Evolutionary conservation across 2,113 vertebrate species (phyloP).

Genomic region (Terrapene triunguis): DNA sequence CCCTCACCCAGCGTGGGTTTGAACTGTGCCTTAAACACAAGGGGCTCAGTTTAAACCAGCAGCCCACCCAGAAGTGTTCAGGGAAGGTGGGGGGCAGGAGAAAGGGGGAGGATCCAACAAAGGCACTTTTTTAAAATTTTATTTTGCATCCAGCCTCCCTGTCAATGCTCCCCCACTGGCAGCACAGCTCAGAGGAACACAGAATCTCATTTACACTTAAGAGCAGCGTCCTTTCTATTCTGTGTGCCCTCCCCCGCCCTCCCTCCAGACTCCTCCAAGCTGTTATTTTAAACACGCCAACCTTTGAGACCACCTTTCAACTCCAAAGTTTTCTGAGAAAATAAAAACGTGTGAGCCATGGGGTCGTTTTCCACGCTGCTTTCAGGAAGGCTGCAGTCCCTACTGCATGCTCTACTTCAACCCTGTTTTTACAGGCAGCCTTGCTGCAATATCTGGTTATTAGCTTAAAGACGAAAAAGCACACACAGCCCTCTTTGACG

Average conservation of each 20-base stretch:
- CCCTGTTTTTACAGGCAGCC: not conserved
- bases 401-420: not conserved
- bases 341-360: not conserved
- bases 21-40: constrained; percentile 7
- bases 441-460: not conserved
- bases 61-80: constrained; percentile 65
- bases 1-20: not conserved
- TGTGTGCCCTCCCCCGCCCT: not conserved
- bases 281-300: constrained; percentile 75
- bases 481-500: not conserved
- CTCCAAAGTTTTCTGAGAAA: constrained; percentile 58
- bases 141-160: not conserved
- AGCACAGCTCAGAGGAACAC: not conserved
- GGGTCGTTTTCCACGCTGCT: not conserved
- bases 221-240: not conserved
- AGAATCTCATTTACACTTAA: not conserved
- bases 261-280: constrained; percentile 58
- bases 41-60: not conserved
- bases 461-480: not conserved
- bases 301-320: constrained; percentile 68
- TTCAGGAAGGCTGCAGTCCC: not conserved
- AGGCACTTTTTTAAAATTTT: constrained; percentile 49
- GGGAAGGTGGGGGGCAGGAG: constrained; percentile 43
- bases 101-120: constrained; percentile 63
- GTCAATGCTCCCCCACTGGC: not conserved